Base-by-base conservation (phyloP, 1,140 invertebrate species). In the Bursaphelenchus mucronatus region DNA sequence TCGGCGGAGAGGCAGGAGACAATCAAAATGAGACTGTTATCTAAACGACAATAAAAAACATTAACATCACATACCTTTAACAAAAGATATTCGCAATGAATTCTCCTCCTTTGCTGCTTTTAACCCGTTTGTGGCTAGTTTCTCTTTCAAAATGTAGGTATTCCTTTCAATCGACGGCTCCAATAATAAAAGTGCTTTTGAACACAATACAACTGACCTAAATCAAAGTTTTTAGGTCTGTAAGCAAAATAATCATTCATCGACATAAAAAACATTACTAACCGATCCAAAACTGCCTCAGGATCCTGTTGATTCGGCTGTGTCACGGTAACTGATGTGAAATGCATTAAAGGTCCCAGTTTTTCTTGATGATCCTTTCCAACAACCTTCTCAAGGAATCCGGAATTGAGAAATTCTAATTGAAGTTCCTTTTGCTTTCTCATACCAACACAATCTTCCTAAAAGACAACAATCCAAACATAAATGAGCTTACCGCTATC, bases 371-470 rank as follows among this genome's bases (percentile, higher is more conserved):
- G 82, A 81, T 85, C 51, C 43, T 66, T 55, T 51, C 67, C 65
- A 72, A 74, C 56, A 45, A 50, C 41, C 59, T 70, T 63, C 58
- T 90, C 90, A 68, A 90, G 87, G n/a, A 96, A 90, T 21, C 89
- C 89, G 6, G 91, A 91, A 0, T 88, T 90, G 67, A 97, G 85
- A 46, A 98, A 90, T 84, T 97, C 93, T 49, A 95, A 83, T 73
- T 97, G 94, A 75, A 95, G 85, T 84, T 97, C 94, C 82, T 94
- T 94, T 79, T 95, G 90, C n/a, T 92, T 88, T 54, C 94, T 85
- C 21, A 89, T 87, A 39, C 88, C 87, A 59, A 88, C 87, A 83
- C 92, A 95, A 45, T 87, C 86, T 79, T 89, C 88, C 91, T 93
- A 41, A 58, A 53, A 47, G 55, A n/a, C 56, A 53, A 11, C 3